Evolutionary conservation across 2,797 vertebrate species (phyloP), one percentile per base, ranked within the genome.

Genomic region (Schizothorax lantsangensis): DNA sequence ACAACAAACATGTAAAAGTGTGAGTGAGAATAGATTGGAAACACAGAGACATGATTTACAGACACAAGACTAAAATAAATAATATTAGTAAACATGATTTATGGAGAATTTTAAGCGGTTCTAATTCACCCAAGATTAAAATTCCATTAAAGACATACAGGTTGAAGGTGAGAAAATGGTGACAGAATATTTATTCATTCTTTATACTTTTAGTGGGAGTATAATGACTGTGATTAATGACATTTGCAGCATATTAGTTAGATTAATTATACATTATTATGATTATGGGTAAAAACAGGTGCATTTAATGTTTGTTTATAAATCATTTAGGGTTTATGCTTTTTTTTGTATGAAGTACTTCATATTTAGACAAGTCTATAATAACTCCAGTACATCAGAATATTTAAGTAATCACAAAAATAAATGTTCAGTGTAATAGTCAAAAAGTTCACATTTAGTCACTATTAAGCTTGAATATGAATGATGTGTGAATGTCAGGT

Each of bases 401-500:
- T 33, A 62, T 62, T 43, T 21, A 43, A 73, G 36, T 33, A 72
- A 73, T 74, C 15, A 59, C 38, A 62, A 10, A 49, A 73, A 43
- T 23, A 43, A 59, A 45, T n/a, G 68, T 26, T 38, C 38, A 26
- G 7, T 30, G 17, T 47, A 33, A 74, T 17, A 66, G 21, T 33
- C 64, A 57, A 36, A 45, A 87, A 83, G 77, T 69, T 19, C 26
- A 21, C 17, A 66, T 84, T 81, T 62, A 85, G 68, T 40, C 19
- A 43, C 23, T 62, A 38, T 89, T 80, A 68, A 80, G 45, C 64
- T 69, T 45, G 14, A 33, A 54, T 57, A 19, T 73, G 30, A 59
- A 72, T 57, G 26, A 74, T 64, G 49, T 77, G 72, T 52, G 54
- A 69, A 77, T 57, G 57, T 90, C 73, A 90, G 79, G 64, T 85